A percentile compares a stretch with the other conserved stretches of the same genome.
Evolutionary conservation across 2,797 vertebrate genomes (phyloP).

Genomic region (Oreonectes daqikongensis): DNA sequence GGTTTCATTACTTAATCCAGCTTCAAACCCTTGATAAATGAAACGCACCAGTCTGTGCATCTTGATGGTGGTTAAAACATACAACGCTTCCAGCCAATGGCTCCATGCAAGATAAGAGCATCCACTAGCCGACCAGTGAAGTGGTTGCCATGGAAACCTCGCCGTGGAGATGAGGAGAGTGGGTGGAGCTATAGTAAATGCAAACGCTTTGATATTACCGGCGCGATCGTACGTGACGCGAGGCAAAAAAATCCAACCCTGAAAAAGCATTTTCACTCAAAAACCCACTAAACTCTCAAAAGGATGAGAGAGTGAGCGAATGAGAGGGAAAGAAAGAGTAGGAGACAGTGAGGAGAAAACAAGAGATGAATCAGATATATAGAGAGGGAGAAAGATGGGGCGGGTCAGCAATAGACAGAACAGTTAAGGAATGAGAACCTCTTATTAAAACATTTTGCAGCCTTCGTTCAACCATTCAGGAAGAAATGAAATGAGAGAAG

Average conservation of each 20-base stretch:
- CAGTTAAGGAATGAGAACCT: slow-evolving; percentile 77
- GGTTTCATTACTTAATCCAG: slow-evolving; percentile 27
- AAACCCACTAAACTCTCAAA: slow-evolving; percentile 52
- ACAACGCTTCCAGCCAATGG: slow-evolving; percentile 66
- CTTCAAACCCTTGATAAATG: slow-evolving; percentile 75
- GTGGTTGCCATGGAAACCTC: slow-evolving; percentile 76
- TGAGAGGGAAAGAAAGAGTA: slow-evolving; percentile 30
- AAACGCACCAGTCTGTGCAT: slow-evolving; percentile 72
- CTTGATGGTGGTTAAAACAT: slow-evolving; percentile 64
- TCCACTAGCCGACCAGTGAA: slow-evolving; percentile 69
- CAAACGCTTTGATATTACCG: slow-evolving; percentile 66
- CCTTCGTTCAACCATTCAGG: slow-evolving; percentile 78
- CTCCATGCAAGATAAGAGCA: slow-evolving; percentile 71
- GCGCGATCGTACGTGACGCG: slow-evolving; percentile 56
- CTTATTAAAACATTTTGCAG: slow-evolving; percentile 91
- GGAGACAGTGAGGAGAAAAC: slow-evolving; percentile 46
- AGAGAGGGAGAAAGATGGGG: slow-evolving; percentile 26
- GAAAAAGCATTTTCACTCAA: slow-evolving; percentile 24
- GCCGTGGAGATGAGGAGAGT: slow-evolving; percentile 66
- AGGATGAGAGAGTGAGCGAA: slow-evolving; percentile 13
- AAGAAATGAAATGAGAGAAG: slow-evolving; percentile 66
- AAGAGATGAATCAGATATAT: neutral
- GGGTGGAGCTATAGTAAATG: slow-evolving; percentile 64
- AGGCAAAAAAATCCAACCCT: slow-evolving; percentile 61
- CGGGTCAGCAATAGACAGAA: slow-evolving; percentile 51